Percentiles rank a stretch among this genome's conserved stretches.
phyloP scores from a whole-genome alignment of 1,140 invertebrate species.

The Drosophila tropicalis region DNA sequence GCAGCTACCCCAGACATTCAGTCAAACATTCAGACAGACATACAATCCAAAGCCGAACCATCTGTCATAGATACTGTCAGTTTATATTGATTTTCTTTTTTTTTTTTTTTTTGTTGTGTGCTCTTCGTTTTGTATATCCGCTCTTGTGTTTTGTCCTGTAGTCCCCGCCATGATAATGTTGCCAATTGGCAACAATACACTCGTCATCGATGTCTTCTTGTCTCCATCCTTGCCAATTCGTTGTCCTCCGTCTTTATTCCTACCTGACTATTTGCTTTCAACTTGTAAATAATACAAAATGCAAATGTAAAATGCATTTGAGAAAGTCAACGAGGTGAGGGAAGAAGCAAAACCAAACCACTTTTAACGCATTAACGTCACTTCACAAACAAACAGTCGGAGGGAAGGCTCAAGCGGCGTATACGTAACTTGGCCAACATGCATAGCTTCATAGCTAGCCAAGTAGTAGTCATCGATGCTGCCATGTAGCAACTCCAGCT shows the following conservation, averaged over 20 bases:
- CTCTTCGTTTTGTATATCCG: conserved; percentile 32
- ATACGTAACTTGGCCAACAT: conserved; percentile 40
- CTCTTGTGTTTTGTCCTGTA: conserved; percentile 13
- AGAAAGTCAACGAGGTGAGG: conserved; percentile 32
- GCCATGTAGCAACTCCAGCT: conserved; percentile 40
- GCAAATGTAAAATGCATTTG: conserved; percentile 68
- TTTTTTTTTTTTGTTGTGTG: conserved; percentile 33
- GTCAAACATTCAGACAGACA: conserved; percentile 16
- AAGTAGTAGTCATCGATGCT: conserved; percentile 9
- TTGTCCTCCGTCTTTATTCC: conserved; percentile 30
- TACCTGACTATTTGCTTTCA: conserved; percentile 74
- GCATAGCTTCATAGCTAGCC: conserved; percentile 8
- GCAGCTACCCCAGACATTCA: conserved; percentile 17
- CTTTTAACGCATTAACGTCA: conserved; percentile 79
- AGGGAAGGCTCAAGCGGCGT: conserved; percentile 28
- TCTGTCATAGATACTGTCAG: conserved; percentile 79
- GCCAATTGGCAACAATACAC: conserved; percentile 65
- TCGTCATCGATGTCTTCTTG: conserved; percentile 36
- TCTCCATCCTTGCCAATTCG: conserved; percentile 9
- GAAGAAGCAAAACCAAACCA: conserved; percentile 63
- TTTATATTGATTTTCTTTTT: conserved; percentile 53
- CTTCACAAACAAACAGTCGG: conserved; percentile 51
- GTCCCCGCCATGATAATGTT: conserved; percentile 44
- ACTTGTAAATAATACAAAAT: conserved; percentile 77
- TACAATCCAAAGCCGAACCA: conserved; percentile 56